Evolutionary conservation across 2,888 invertebrate genomes (phyloP).

Genomic region (Electrophaes corylata): DNA sequence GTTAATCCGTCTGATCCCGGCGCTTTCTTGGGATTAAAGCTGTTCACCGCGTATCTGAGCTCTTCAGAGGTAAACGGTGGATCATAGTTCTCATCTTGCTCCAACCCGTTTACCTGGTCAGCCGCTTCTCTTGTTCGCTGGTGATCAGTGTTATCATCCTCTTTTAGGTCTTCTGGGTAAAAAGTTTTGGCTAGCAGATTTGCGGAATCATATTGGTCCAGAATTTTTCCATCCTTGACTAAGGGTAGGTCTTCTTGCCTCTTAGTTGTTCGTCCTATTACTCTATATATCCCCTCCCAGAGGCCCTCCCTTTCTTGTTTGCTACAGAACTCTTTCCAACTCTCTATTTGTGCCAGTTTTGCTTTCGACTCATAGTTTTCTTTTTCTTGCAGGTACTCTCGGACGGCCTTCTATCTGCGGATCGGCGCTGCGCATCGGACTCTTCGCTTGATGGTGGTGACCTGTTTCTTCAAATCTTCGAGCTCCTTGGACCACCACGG

Average conservation of each 20-base stretch:
- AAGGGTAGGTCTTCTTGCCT: neutral
- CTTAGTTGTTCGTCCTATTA: neutral
- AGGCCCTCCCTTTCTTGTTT: slow-evolving; percentile 22
- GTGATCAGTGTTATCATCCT: slow-evolving; percentile 16
- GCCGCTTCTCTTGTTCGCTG: neutral
- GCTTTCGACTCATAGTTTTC: slow-evolving; percentile 1
- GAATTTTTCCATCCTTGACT: neutral
- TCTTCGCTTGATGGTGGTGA: slow-evolving; percentile 7
- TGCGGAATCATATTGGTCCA: slow-evolving; percentile 4
- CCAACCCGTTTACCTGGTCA: slow-evolving; percentile 11
- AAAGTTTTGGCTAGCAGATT: slow-evolving; percentile 18
- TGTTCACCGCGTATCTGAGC: slow-evolving; percentile 3
- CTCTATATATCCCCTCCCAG: slow-evolving; percentile 28
- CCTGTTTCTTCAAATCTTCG: neutral
- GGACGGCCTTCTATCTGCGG: slow-evolving; percentile 3
- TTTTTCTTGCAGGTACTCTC: slow-evolving; percentile 17
- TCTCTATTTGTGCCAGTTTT: slow-evolving; percentile 20
- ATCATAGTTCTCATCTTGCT: slow-evolving; percentile 16
- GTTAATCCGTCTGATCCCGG: slow-evolving; percentile 25
- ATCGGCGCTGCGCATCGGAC: slow-evolving; percentile 2
- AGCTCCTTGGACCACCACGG: slow-evolving; percentile 27
- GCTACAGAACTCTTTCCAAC: slow-evolving; percentile 36
- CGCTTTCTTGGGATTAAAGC: slow-evolving; percentile 37
- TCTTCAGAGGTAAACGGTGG: slow-evolving; percentile 33
- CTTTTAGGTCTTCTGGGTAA: slow-evolving; percentile 15